Evolutionary conservation across 1,140 invertebrate genomes (phyloP), one percentile per base, ranked within the genome.

Genomic region (Frieseomelitta varia): DNA sequence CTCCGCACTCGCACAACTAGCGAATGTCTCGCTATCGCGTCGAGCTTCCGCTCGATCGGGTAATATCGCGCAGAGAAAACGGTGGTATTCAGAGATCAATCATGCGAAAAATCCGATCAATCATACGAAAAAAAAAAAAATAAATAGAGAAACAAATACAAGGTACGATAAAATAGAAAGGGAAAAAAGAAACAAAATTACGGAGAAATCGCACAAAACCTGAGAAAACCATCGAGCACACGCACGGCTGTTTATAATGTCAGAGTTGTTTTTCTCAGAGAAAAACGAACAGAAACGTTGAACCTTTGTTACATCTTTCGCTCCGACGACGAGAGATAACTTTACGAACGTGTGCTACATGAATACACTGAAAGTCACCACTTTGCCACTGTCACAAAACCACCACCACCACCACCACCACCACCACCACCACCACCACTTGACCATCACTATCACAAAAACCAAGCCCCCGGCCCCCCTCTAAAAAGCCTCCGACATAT

Each of bases 401-500:
- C 39, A 86, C 79, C 69, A 47, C 39, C 39, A 47, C 39, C 6
- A 87, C 72, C 83, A 85, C 84, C 39, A 77, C 76, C 55, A 81
- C 78, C 63, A 81, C 61, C 30, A 87, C 72, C 83, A 85, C 84
- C 39, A 77, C 76, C 55, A 81, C 78, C 63, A 81, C 71, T 79
- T 73, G 39, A 75, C 72, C 79, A 83, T 76, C 84, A 83, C 84
- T 85, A 47, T 85, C 80, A 69, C 81, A 68, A 76, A 73, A 72
- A 61, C 73, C 72, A 63, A 61, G 78, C 30, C 71, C 76, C 84
- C n/a, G 21, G 39, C 65, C 56, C 63, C 39, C 51, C 51, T 30
- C n/a, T 34, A 73, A 89, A 92, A 86, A 91, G 92, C 93, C 92
- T 94, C 93, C 93, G 94, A 96, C 94, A 96, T 95, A 95, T 95